Base-by-base conservation (phyloP, 2,113 vertebrate species). In the Cynoglossus semilaevis region DNA sequence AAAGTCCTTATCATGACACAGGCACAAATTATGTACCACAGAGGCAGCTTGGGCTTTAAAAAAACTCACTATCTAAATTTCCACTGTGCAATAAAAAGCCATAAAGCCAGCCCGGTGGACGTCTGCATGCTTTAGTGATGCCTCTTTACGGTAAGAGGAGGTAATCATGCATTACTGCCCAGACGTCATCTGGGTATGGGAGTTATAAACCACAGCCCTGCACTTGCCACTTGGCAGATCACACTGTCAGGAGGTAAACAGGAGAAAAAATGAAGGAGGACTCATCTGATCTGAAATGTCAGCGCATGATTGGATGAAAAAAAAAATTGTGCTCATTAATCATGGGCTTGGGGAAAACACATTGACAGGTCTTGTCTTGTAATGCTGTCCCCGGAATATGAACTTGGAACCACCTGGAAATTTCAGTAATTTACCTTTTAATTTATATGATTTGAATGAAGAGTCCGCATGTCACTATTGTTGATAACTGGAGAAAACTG, bases 281-380 rank as follows among this genome's bases (percentile, higher is more conserved):
- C 69, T 79, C 79, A 70, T 88, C 76, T 80, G 75, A 86, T 81
- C 72, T 74, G 74, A 88, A 91, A 88, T 88, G 88, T 85, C 89
- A 90, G 68, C 61, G 46, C 75, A 57, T 87, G 87, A 89, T 90
- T 91, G 83, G 65, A 87, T 89, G 70, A 76, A 80, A 83, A 77
- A 86, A 79, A 48, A 38, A 74, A 90, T 90, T 88, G 85, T 83
- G 82, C 72, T 84, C 87, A 90, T 91, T 88, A 90, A 90, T 91
- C 90, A 91, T 60, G 47, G 58, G 75, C 73, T 52, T 51, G 42
- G 51, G 15, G 10, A 77, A 72, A 71, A 71, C 79, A 70, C 62
- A 50, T 40, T 75, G 85, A 87, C 88, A 78, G 77, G 75, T 75
- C 68, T 66, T 72, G 78, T 71, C 76, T 78, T 81, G 75, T 49